Evolutionary conservation across 2,113 vertebrate genomes (phyloP), one percentile per base, ranked within the genome.

Genomic region (Dasypus novemcinctus): DNA sequence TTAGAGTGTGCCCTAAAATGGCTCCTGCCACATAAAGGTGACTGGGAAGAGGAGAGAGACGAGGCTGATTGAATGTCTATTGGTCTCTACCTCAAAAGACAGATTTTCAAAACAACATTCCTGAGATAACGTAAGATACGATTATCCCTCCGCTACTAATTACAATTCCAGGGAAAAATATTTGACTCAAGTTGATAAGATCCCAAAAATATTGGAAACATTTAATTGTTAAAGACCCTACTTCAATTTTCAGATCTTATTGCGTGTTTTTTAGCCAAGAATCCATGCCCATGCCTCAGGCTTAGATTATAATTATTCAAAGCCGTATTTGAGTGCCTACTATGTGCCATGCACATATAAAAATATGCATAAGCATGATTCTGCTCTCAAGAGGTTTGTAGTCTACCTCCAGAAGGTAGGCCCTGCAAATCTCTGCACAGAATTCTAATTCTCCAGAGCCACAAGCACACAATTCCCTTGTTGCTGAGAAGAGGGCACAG

Each of bases 401-500:
- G 87, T 96, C 46, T 88, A 61, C 27, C 66, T 90, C 43, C 36
- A 76, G 66, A 97, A 94, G n/a, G n/a, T 1, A 57, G 29, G 64
- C 21, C 69, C 21, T 91, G 15, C 25, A 75, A 75, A 81, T 79
- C 49, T 66, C 64, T 63, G n/a, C 71, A 49, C 14, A 76, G 80
- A 85, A 61, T 21, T 66, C 66, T 68, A 85, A 61, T 21, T 66
- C 66, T 68, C 41, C 21, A 38, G 9, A 88, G 61, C 11, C 33
- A 33, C 41, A 66, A 43, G 52, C 27, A 91, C 4, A 3, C 23
- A 52, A 72, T 63, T 82, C 72, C 82, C 85, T 38, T 76, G 57
- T 61, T 61, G 59, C 74, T 57, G 49, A 89, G 80, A 82, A 96
- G 94, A 97, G 31, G 61, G 66, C 71, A 89, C 0, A 88, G 94